A percentile compares a stretch with the other conserved stretches of the same genome.
phyloP scores from a whole-genome alignment of 1,140 invertebrate species.

The Anagrus nilaparvatae region DNA sequence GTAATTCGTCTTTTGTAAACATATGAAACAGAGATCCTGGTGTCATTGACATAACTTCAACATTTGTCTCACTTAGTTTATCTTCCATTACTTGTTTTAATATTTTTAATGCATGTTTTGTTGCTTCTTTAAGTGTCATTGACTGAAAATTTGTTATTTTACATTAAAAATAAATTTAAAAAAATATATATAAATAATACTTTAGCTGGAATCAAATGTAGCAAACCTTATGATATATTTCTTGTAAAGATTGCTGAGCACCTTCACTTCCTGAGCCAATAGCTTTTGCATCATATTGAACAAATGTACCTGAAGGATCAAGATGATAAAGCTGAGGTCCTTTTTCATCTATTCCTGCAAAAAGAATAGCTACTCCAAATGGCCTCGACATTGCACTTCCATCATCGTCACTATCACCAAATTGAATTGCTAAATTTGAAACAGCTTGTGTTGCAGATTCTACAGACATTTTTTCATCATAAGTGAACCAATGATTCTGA shows the following conservation, averaged over 20 bases:
- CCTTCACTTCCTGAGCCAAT: conserved; percentile 99
- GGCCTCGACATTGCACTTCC: conserved; percentile 97
- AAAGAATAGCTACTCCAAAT: conserved; percentile 94
- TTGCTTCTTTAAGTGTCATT: conserved; percentile 93
- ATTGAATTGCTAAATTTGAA: conserved; percentile 95
- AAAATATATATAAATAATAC: too few species aligned
- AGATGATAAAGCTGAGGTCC: conserved; percentile 89
- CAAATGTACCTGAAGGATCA: conserved; percentile 97
- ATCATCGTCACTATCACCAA: conserved; percentile 94
- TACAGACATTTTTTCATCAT: conserved; percentile 92
- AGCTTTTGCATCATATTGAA: conserved; percentile 96
- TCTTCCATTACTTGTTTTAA: conserved; percentile 99
- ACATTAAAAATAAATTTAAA: too few species aligned
- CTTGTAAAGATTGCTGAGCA: conserved; percentile 92
- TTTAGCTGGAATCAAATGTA: too few species aligned
- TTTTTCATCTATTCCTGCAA: conserved; percentile 78
- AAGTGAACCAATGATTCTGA: conserved; percentile 96
- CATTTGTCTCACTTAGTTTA: conserved; percentile 93
- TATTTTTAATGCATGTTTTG: conserved; percentile 84
- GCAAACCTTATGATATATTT: conserved; percentile 71
- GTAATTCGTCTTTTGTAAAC: conserved; percentile 82
- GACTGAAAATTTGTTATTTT: conserved; percentile 52
- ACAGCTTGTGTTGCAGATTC: conserved; percentile 97
- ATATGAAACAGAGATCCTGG: conserved; percentile 78
- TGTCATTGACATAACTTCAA: conserved; percentile 94